Base-by-base conservation (phyloP, 2,113 vertebrate genomes). In the Neotoma lepida region DNA sequence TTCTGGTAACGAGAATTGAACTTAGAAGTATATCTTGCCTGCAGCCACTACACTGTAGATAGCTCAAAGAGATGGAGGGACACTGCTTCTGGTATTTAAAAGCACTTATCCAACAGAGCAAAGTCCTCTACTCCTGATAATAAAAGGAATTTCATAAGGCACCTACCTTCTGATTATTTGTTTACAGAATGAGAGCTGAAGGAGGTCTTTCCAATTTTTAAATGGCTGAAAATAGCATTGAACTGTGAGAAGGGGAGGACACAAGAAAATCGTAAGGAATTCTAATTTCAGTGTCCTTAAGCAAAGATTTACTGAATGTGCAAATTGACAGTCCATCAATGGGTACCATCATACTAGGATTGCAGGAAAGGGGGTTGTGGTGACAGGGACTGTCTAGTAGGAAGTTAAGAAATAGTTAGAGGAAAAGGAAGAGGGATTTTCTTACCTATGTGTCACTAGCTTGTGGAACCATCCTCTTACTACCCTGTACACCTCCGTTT, bases 151-250 rank as follows among this genome's bases (percentile, higher is more conserved):
- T 84, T 35, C 4, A 86, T 39, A 30, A 54, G 2, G 7, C 1
- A 28, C 14, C 39, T 63, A 9, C 2, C 6, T 28, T 15, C 46
- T 9, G 28, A 1, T 3, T 35, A 0, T 46, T 49, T 64, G 61
- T 73, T 81, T 35, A 66, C 2, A 76, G 1, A 2, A 22, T 93
- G 18, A 54, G 26, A 86, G 18, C 12, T 63, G 63, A 81, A 81
- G 26, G 70, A 88, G 14, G 0, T 0, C 71, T 89, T 70, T 56
- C 28, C 22, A 64, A 64, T 10, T 68, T 80, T 73, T 56, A 92
- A 94, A 63, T 70, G 49, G 18, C 33, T 95, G n/a, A 78, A 91
- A 93, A 64, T 30, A 41, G 88, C 64, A 39, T 56, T 81, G 1
- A 30, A 58, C 33, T 24, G 58, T n/a, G 68, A 58, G 85, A 71